phyloP scores from a whole-genome alignment of 2,888 invertebrate genomes.

The Antheraea assamensis region DNA sequence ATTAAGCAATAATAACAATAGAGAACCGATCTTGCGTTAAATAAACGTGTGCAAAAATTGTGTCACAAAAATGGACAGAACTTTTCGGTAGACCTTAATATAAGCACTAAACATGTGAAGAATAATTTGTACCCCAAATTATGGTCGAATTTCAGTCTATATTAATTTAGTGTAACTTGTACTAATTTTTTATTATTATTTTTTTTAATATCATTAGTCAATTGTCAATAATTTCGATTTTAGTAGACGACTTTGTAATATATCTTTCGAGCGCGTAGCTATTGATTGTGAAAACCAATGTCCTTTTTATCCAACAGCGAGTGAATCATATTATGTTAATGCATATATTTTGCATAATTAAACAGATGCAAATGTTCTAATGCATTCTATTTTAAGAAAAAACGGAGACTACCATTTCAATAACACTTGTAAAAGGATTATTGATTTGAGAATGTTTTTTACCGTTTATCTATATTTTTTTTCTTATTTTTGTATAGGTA shows the following conservation, averaged over 20 bases:
- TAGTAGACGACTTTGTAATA: neutral
- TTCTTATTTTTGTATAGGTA: neutral
- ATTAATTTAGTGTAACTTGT: no score
- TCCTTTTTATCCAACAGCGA: neutral
- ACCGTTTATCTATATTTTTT: neutral
- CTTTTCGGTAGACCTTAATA: no score
- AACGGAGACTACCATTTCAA: neutral
- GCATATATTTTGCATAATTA: neutral
- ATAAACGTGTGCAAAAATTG: no score
- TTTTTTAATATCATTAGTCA: neutral
- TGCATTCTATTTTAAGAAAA: neutral
- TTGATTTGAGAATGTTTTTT: neutral
- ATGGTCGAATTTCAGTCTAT: no score
- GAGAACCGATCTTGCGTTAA: no score
- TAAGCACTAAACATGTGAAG: no score
- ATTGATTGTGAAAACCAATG: neutral
- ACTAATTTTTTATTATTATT: neutral
- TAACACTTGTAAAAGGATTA: neutral
- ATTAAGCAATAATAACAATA: no score
- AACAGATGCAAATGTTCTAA: neutral
- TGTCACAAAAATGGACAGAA: no score
- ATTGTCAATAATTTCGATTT: neutral
- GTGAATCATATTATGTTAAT: neutral
- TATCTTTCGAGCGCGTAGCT: neutral
- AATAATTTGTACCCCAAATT: no score